Evolutionary conservation across 2,797 vertebrate genomes (phyloP).

Genomic region (Tinamus major): DNA sequence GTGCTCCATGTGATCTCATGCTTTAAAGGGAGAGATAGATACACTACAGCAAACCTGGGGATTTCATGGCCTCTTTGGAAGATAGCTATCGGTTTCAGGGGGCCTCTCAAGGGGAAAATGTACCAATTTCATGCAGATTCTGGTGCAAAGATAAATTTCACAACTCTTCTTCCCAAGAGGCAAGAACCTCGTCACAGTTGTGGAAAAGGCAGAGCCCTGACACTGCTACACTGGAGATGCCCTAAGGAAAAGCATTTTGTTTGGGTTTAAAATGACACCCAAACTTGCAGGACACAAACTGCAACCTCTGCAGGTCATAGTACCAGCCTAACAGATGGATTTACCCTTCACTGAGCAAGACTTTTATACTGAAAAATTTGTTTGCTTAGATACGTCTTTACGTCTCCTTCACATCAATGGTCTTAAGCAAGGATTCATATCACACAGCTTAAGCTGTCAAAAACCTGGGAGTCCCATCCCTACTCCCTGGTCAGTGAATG

Average conservation of each 20-base stretch:
- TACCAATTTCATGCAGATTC: neutral
- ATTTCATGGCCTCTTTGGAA: neutral
- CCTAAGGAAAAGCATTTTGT: neutral
- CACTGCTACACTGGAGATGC: neutral
- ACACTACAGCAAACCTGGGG: accelerated
- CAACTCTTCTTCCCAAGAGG: neutral
- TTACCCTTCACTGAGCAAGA: neutral
- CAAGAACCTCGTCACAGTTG: neutral
- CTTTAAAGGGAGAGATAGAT: neutral
- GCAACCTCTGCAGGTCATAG: neutral
- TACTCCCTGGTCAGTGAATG: accelerated
- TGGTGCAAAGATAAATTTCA: neutral
- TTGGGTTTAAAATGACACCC: neutral
- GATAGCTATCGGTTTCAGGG: neutral
- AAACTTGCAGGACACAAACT: neutral
- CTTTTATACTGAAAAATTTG: neutral
- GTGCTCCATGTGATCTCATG: accelerated
- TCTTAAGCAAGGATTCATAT: neutral
- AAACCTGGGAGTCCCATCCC: neutral
- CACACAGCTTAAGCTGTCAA: neutral
- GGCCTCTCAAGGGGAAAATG: neutral
- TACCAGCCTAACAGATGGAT: neutral
- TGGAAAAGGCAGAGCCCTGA: neutral
- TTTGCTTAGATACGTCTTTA: neutral
- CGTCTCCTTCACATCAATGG: neutral